Base-by-base conservation (phyloP, 2,113 vertebrate genomes). In the Erinaceus europaeus region DNA sequence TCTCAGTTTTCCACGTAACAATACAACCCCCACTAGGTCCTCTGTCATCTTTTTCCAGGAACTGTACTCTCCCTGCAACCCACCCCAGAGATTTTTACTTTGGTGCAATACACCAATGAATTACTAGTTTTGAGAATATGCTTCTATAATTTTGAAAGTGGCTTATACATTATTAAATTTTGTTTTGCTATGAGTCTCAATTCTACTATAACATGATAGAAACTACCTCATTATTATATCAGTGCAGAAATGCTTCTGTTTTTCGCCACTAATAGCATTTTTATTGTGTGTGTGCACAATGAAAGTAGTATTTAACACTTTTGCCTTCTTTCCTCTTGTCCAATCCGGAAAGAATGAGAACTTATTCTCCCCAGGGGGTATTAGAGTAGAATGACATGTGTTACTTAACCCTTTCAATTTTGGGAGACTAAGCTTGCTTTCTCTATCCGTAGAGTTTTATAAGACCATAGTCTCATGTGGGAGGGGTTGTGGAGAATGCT, bases 121-220 rank as follows among this genome's bases (percentile, higher is more conserved):
- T n/a, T n/a, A n/a, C 18, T 73, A 65, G 53, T 52, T 36, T 74
- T 78, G 14, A 84, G 34, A 79, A 27, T 9, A 46, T 44, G 9
- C 52, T 40, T 88, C 38, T 42, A 25, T 48, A 78, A 82, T 48
- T 64, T 65, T 73, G 27, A 82, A 42, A 61, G 62, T 48, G 34
- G 75, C 42, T 72, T n/a, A 88, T 10, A 86, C 85, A 53, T 52
- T 29, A 87, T 20, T 53, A 38, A 79, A 36, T 73, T 68, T n/a
- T 72, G 68, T 36, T 68, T n/a, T 72, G 68, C 38, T 72, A 36
- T 25, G 38, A 52, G 23, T 77, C 34, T 80, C 53, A 27, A 38
- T 36, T 25, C 20, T 79, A 18, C 29, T 57, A 36, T 21, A 68
- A 62, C 10, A 82, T 3, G 9, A 42, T 67, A 34, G 59, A 68